A percentile compares a stretch with the other conserved stretches of the same genome.
phyloP scores from a whole-genome alignment of 1,140 invertebrate species.

The Brachionus asplanchnoidis region DNA sequence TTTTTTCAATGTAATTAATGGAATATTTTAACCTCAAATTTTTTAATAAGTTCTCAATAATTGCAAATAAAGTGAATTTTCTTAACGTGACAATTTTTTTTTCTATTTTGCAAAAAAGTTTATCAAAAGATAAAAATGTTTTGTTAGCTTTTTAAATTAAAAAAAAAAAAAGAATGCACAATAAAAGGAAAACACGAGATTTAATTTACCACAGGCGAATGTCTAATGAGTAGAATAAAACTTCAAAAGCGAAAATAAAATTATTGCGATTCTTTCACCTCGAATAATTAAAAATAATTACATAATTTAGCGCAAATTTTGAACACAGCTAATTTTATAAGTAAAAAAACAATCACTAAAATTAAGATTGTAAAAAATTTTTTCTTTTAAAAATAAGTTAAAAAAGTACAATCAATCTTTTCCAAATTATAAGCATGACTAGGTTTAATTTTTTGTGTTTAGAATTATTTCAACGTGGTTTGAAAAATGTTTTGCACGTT shows the following conservation, averaged over 20 bases:
- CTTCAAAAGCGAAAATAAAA: not conserved
- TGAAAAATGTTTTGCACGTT: not conserved
- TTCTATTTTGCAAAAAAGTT: no score
- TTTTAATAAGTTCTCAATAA: not conserved
- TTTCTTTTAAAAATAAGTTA: no score
- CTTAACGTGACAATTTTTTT: not conserved
- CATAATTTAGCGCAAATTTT: no score
- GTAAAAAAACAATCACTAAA: no score
- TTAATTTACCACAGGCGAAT: not conserved
- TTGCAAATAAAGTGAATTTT: not conserved
- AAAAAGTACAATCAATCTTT: no score
- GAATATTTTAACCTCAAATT: not conserved
- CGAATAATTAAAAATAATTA: not conserved
- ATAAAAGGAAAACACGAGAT: not conserved
- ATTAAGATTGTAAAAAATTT: no score
- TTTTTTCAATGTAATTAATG: not conserved
- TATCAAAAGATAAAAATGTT: not conserved
- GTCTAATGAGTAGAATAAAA: not conserved
- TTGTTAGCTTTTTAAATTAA: not conserved
- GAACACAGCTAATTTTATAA: no score
- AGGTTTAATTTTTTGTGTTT: not conserved
- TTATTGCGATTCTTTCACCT: not conserved
- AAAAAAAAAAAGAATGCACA: not conserved
- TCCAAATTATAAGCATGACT: not conserved
- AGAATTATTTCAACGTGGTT: not conserved